Evolutionary conservation across 2,888 invertebrate genomes (phyloP), one percentile per base, ranked within the genome.

Genomic region (Noctua janthina): DNA sequence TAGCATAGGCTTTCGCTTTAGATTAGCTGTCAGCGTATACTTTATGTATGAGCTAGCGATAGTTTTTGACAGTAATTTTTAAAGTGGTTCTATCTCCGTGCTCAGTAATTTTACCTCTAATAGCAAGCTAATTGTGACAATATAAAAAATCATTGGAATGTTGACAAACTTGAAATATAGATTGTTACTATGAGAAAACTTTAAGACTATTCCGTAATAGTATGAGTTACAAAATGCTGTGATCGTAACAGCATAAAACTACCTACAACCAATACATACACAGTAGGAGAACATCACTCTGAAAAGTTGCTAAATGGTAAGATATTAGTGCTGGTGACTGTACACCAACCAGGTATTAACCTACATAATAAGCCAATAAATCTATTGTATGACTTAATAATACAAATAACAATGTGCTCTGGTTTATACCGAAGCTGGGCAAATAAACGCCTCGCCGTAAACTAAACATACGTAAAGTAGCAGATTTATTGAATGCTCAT

Each of bases 381-480:
- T 86, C 51, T 39, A 29, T 35, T 64, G 75, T 51, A 78, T 85
- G 82, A 79, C 76, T 85, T 86, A 74, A 85, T 86, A 59, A 85
- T 74, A 79, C 56, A 85, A 84, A 85, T 82, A 84, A 73, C 76
- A 51, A 74, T 39, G 49, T 69, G 72, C 20, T 81, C 78, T 81
- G 81, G 23, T 86, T 81, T 59, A 66, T 76, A 80, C 78, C n/a
- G 51, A 62, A 46, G 64, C 74, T 76, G 68, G 11, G 23, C 17
- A 86, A 86, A 86, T 71, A 86, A 86, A 86, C 79, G 10, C 2
- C 20, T 0, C 4, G 20, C n/a, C 66, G 3, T 7, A 75, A 86
- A 13, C n/a, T 46, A 83, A 78, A 80, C 76, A 86, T 0, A 23
- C 54, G 46, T 86, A 80, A 83, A 82, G 59, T 69, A 17, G 11